Conservation (phyloP, 2,888 invertebrate species). For the Rhyacophila evoluta region DNA sequence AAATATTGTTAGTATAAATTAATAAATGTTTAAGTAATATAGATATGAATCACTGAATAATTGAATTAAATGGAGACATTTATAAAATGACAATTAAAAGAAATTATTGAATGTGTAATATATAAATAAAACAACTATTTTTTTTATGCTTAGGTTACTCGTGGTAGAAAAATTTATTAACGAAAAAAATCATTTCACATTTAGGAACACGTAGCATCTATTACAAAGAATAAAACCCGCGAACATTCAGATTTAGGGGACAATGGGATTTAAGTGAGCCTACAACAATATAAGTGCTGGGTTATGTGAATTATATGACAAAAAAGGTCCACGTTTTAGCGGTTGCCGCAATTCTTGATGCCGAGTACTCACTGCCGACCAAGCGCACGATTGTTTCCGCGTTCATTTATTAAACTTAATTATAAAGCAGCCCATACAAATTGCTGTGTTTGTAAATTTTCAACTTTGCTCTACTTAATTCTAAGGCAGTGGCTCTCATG, state of each 20-base stretch:
- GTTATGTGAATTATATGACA: slow-evolving; percentile 42
- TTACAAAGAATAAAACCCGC: neutral
- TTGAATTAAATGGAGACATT: too few relatives aligned
- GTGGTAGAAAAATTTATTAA: too few relatives aligned
- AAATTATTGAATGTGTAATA: too few relatives aligned
- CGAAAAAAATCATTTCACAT: neutral
- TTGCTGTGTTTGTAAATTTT: slow-evolving; percentile 46
- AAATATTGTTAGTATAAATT: too few relatives aligned
- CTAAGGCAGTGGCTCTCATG: slow-evolving; percentile 15
- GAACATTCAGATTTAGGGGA: slow-evolving; percentile 25
- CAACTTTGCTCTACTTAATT: slow-evolving; percentile 41
- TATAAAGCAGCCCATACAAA: slow-evolving; percentile 48
- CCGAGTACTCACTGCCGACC: slow-evolving; percentile 12
- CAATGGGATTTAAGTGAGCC: slow-evolving; percentile 40
- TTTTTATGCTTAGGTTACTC: too few relatives aligned
- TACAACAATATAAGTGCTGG: slow-evolving; percentile 41
- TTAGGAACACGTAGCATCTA: neutral
- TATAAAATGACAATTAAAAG: too few relatives aligned
- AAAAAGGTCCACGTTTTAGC: slow-evolving; percentile 40
- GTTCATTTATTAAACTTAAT: slow-evolving; percentile 47
- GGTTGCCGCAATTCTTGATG: slow-evolving; percentile 12
- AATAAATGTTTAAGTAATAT: too few relatives aligned
- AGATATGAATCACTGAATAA: too few relatives aligned
- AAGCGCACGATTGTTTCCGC: slow-evolving; percentile 35
- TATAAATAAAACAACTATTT: too few relatives aligned